Percentiles rank a stretch among this genome's conserved stretches.
phyloP scores from a whole-genome alignment of 2,888 invertebrate species.

The Drosophila demipolita region DNA sequence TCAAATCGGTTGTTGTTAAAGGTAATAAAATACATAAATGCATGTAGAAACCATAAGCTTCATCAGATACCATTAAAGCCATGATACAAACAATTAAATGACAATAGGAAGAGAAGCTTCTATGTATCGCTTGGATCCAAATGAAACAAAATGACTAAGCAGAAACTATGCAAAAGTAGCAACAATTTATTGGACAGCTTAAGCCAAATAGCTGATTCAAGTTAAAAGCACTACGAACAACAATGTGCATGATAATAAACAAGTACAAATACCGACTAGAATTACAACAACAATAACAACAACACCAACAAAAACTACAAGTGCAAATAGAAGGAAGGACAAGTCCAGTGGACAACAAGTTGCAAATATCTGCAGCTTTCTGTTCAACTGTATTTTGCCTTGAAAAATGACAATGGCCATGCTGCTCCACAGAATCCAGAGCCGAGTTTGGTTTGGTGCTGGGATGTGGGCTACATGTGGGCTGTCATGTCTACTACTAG shows the following conservation, averaged over 20 bases:
- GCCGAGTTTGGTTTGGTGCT: not conserved
- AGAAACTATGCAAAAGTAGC: conserved; percentile 58
- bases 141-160: conserved; percentile 40
- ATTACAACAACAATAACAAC: conserved; percentile 30
- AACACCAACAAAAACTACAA: conserved; percentile 14
- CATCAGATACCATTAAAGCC: conserved; percentile 30
- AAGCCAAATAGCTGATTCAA: conserved; percentile 72
- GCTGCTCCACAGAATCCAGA: conserved; percentile 4
- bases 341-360: conserved; percentile 64
- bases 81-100: conserved; percentile 41
- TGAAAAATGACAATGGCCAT: conserved; percentile 59
- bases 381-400: conserved; percentile 59
- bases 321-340: conserved; percentile 27
- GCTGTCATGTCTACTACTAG: conserved; percentile 34
- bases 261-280: conserved; percentile 51
- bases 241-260: conserved; percentile 71
- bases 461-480: not conserved
- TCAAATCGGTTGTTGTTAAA: not conserved
- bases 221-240: conserved; percentile 72
- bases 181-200: conserved; percentile 66
- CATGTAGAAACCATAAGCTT: conserved; percentile 20
- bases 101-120: conserved; percentile 28
- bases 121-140: conserved; percentile 8
- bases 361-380: conserved; percentile 67
- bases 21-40: not conserved